A percentile compares a stretch with the other conserved stretches of the same genome.
These are phyloP conservation scores for Adela reaumurella DNA, from an alignment of 2,888 invertebrate species.

Conservation along the genomic window DNA sequence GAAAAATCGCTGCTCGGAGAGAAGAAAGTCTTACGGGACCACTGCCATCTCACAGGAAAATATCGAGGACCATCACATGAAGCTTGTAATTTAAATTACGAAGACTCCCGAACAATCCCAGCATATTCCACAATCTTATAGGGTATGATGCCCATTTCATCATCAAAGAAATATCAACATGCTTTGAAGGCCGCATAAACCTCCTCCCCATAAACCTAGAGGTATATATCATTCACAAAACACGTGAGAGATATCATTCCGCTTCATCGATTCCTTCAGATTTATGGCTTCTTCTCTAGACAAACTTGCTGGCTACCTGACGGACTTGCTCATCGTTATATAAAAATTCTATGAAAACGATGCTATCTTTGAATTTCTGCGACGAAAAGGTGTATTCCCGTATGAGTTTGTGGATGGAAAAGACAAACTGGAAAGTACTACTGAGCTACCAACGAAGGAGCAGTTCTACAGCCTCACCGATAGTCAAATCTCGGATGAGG, in stretches of 20 bases:
- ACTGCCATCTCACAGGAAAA: too few relatives aligned
- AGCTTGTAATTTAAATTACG: conserved; percentile 20
- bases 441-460: conserved; percentile 7
- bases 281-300: conserved; percentile 6
- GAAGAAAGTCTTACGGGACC: conserved; percentile 14
- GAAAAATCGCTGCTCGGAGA: conserved; percentile 9
- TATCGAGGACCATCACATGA: conserved; percentile 17
- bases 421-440: conserved; percentile 12
- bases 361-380: conserved; percentile 13
- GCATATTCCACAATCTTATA: conserved; percentile 17
- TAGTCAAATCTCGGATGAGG: conserved; percentile 10
- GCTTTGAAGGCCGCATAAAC: conserved; percentile 3
- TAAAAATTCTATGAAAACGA: neutral
- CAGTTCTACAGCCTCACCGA: conserved; percentile 9
- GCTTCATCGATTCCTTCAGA: conserved; percentile 7
- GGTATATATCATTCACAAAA: conserved; percentile 9
- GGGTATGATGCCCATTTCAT: conserved; percentile 4
- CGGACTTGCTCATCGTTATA: neutral
- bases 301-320: conserved; percentile 1
- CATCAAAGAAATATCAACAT: too few relatives aligned
- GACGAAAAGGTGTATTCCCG: conserved; percentile 19
- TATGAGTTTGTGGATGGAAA: conserved; percentile 17
- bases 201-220: conserved; percentile 10
- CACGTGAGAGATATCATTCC: conserved; percentile 3
- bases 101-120: conserved; percentile 16